Percentiles rank a stretch among this genome's conserved stretches.
Evolutionary conservation across 2,113 vertebrate genomes (phyloP).

Genomic region (Gulo gulo): DNA sequence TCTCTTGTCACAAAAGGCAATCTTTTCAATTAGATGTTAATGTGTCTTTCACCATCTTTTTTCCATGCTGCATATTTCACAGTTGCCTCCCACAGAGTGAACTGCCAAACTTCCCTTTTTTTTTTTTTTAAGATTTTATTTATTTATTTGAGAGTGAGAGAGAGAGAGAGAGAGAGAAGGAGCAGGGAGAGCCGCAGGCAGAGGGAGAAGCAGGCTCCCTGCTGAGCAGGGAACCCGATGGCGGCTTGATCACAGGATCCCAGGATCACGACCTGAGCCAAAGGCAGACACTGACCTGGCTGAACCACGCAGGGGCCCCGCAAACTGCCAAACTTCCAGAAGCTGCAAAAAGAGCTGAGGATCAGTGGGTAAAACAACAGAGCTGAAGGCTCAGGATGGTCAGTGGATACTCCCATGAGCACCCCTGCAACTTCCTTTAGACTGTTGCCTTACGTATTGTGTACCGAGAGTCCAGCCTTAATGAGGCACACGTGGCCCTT

Average conservation of each 20-base stretch:
- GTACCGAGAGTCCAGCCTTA: background rate
- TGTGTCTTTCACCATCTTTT: background rate
- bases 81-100: background rate
- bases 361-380: background rate
- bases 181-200: background rate
- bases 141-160: background rate
- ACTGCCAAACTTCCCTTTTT: background rate
- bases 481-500: rapidly evolving
- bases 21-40: background rate
- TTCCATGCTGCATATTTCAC: background rate
- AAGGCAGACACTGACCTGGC: background rate
- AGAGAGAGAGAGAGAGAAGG: no score
- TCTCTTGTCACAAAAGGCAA: background rate
- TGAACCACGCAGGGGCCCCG: background rate
- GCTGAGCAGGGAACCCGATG: background rate
- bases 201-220: background rate
- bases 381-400: background rate
- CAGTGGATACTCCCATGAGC: background rate
- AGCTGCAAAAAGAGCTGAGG: background rate
- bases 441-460: background rate
- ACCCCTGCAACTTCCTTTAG: background rate
- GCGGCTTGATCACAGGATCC: background rate
- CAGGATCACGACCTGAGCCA: background rate
- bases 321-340: background rate
- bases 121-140: background rate